Evolutionary conservation across 2,888 invertebrate genomes (phyloP).

Genomic region (Ectemnius continuus): DNA sequence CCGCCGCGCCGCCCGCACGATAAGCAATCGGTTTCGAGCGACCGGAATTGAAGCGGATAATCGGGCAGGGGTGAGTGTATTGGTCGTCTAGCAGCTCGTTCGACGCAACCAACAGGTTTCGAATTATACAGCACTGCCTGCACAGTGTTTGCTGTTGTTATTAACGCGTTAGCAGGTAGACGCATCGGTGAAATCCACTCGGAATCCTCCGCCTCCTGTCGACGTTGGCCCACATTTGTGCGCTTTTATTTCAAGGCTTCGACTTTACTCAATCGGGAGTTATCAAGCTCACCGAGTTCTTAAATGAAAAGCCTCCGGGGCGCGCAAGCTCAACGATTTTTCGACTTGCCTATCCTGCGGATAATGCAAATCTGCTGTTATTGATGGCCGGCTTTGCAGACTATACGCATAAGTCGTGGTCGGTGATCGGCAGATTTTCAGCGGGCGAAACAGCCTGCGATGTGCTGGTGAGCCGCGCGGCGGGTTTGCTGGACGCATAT

Average conservation of each 20-base stretch:
- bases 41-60: constrained; percentile 1
- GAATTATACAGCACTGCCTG: not conserved
- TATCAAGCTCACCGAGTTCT: not conserved
- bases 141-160: constrained; percentile 4
- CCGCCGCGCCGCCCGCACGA: not conserved
- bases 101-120: constrained; percentile 4
- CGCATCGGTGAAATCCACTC: constrained; percentile 14
- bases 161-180: not conserved
- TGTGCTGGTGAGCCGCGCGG: constrained; percentile 55
- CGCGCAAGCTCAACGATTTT: not conserved
- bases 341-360: not conserved
- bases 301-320: not conserved
- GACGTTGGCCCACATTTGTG: too few species aligned
- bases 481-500: constrained; percentile 64
- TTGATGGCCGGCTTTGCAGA: not conserved
- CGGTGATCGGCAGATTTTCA: constrained; percentile 66
- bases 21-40: not conserved
- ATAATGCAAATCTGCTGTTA: constrained; percentile 4
- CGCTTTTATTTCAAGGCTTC: too few species aligned
- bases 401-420: constrained; percentile 52
- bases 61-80: not conserved
- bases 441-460: constrained; percentile 60
- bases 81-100: constrained; percentile 4
- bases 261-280: not conserved
- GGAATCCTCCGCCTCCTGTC: constrained; percentile 10